Conservation (phyloP, 2,888 invertebrate genomes). For the Thereva unica region DNA sequence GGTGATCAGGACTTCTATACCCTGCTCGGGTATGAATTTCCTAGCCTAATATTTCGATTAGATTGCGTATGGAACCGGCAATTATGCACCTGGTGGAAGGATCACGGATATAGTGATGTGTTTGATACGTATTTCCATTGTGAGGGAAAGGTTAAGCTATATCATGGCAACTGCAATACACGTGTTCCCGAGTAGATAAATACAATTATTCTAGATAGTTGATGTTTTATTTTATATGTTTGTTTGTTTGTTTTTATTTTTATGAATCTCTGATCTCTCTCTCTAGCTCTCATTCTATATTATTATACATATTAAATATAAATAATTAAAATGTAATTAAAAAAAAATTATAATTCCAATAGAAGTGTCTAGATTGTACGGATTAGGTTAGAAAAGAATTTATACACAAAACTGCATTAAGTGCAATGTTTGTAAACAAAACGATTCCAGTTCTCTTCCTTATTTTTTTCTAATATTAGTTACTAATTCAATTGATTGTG, state of each 20-base stretch:
- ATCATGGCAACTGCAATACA: constrained; percentile 79
- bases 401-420: no score
- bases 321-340: no score
- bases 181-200: constrained; percentile 61
- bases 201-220: constrained; percentile 15
- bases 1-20: constrained; percentile 86
- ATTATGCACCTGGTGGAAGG: constrained; percentile 80
- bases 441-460: no score
- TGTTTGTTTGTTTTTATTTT: not conserved
- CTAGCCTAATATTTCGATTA: constrained; percentile 71
- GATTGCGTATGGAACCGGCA: constrained; percentile 83
- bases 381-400: no score
- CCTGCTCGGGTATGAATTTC: constrained; percentile 69
- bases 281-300: no score
- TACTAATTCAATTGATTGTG: no score
- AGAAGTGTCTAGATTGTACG: no score
- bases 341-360: no score
- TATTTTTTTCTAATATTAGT: no score
- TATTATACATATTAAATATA: no score
- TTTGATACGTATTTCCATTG: constrained; percentile 75
- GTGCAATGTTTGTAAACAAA: no score
- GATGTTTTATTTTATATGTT: no score
- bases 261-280: not conserved
- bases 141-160: constrained; percentile 66
- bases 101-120: constrained; percentile 72